A percentile compares a stretch with the other conserved stretches of the same genome.
Conservation (phyloP, 2,113 vertebrate genomes). For the Zapus hudsonius region DNA sequence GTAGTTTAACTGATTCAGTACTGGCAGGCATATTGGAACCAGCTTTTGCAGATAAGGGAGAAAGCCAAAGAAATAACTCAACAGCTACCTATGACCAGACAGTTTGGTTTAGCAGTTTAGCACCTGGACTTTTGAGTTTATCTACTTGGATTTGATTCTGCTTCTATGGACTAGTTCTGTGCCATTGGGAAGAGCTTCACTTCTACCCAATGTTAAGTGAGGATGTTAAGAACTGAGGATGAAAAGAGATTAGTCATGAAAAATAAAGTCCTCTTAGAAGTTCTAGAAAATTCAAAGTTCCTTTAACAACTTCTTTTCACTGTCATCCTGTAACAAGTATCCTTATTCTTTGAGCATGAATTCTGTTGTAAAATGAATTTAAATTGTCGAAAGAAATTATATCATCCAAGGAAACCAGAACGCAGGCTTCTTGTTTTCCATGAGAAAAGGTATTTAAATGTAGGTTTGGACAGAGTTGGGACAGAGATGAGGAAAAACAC, state of each 20-base stretch:
- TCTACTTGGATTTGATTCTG: background rate
- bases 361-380: background rate
- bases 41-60: background rate
- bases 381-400: background rate
- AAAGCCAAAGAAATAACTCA: background rate
- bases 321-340: background rate
- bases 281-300: slow-evolving; percentile 24
- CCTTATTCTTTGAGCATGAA: background rate
- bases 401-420: background rate
- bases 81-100: too few relatives aligned
- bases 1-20: slow-evolving; percentile 75
- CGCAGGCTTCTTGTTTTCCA: background rate
- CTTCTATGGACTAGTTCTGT: background rate
- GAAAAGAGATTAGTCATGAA: background rate
- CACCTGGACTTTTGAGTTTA: background rate
- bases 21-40: slow-evolving; percentile 36
- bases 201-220: slow-evolving; percentile 39
- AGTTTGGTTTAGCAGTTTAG: background rate
- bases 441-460: background rate
- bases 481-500: background rate
- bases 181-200: background rate
- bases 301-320: background rate
- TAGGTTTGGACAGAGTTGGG: background rate
- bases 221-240: background rate
- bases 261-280: slow-evolving; percentile 40